Evolutionary conservation across 2,797 vertebrate genomes (phyloP).

Genomic region (Selene dorsalis): DNA sequence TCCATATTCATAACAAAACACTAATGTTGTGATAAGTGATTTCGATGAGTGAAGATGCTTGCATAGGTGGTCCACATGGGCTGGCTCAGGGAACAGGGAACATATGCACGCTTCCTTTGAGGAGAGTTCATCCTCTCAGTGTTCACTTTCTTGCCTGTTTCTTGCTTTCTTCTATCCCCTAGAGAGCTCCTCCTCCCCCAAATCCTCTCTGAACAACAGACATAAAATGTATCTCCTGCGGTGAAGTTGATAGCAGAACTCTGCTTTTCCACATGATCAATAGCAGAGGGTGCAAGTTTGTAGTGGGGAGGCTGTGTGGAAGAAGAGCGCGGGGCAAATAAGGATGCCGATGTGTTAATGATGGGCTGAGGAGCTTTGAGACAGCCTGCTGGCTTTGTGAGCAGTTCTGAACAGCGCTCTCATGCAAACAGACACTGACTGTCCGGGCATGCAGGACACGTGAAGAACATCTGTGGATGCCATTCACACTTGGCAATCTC

Average conservation of each 20-base stretch:
- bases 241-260: constrained; percentile 12
- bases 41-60: constrained; percentile 27
- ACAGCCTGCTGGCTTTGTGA: constrained; percentile 53
- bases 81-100: constrained; percentile 21
- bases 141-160: constrained; percentile 28
- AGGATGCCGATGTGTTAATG: constrained; percentile 57
- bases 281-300: constrained; percentile 1
- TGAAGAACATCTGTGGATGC: constrained; percentile 80
- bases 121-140: constrained; percentile 37
- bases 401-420: constrained; percentile 60
- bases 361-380: constrained; percentile 56
- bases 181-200: constrained; percentile 2
- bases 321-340: constrained; percentile 12
- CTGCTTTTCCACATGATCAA: constrained; percentile 33
- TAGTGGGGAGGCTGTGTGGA: neutral
- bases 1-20: constrained; percentile 23
- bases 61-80: constrained; percentile 59
- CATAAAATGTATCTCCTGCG: neutral
- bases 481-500: constrained; percentile 70
- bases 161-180: constrained; percentile 6
- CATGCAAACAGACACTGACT: constrained; percentile 58
- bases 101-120: constrained; percentile 28
- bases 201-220: constrained; percentile 8
- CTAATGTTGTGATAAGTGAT: constrained; percentile 20
- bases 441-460: constrained; percentile 53